Conservation (phyloP, 2,797 vertebrate species). For the Mus minutoides region DNA sequence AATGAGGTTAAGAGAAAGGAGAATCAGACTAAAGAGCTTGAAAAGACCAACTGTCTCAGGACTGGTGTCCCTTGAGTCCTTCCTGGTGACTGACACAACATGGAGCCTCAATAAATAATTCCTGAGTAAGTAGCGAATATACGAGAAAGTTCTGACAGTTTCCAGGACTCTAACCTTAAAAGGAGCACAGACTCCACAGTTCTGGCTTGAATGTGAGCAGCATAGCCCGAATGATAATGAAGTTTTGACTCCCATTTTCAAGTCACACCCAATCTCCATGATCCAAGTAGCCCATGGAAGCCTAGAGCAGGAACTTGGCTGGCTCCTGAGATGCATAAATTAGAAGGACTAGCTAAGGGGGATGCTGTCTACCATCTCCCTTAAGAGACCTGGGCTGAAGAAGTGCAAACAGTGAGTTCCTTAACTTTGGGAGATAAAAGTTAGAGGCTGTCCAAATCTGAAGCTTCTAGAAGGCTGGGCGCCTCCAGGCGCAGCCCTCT, state of each 20-base stretch:
- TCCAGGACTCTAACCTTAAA: constrained; percentile 41
- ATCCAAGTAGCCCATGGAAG: constrained; percentile 46
- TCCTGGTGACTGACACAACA: neutral
- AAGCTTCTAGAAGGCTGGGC: constrained; percentile 81
- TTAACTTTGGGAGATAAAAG: constrained; percentile 86
- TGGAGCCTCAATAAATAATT: neutral
- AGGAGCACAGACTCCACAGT: neutral
- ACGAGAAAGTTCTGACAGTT: neutral
- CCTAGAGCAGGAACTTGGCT: constrained; percentile 75
- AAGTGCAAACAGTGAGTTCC: constrained; percentile 81
- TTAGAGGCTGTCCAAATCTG: constrained; percentile 82
- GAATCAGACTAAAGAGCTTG: neutral
- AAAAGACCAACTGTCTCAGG: neutral
- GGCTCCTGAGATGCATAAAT: constrained; percentile 83
- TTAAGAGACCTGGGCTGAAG: constrained; percentile 54
- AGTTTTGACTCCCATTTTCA: constrained; percentile 24
- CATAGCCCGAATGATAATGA: neutral
- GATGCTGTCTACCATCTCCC: constrained; percentile 43
- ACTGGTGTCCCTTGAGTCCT: neutral
- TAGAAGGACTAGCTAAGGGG: constrained; percentile 75
- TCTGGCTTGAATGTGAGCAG: neutral
- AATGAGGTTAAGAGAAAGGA: neutral
- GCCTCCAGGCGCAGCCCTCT: constrained; percentile 82
- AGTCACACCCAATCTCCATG: neutral
- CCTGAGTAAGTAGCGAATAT: neutral